Evolutionary conservation across 2,797 vertebrate genomes (phyloP).

Genomic region (Hozukius guyotensis): DNA sequence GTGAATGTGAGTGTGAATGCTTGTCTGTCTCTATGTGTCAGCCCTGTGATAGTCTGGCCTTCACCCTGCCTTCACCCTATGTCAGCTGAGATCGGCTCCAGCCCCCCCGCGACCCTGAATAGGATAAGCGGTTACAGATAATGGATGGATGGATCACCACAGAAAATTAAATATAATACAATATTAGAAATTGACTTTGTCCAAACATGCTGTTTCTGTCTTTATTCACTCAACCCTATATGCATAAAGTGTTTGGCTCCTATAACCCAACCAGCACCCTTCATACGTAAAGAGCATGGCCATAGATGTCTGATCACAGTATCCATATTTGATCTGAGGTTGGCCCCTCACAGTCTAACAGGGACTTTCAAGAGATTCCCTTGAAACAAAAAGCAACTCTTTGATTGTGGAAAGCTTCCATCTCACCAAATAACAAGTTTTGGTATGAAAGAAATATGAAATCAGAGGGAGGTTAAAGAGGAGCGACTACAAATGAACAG

Average conservation of each 20-base stretch:
- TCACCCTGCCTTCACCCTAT: too few relatives aligned
- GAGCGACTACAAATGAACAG: conserved; percentile 29
- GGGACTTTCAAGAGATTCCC: conserved; percentile 10
- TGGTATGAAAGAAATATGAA: conserved; percentile 36
- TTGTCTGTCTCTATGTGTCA: too few relatives aligned
- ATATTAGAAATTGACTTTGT: not conserved
- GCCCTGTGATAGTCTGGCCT: too few relatives aligned
- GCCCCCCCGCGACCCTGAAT: too few relatives aligned
- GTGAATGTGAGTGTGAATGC: too few relatives aligned
- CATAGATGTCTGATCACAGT: not conserved
- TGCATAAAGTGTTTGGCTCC: not conserved
- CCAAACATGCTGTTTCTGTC: not conserved
- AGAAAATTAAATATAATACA: not conserved
- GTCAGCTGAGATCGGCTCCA: too few relatives aligned
- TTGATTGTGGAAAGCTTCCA: conserved; percentile 19
- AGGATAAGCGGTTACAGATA: too few relatives aligned
- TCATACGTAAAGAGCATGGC: not conserved
- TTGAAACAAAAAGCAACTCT: not conserved
- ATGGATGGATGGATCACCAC: too few relatives aligned
- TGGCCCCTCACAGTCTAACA: not conserved
- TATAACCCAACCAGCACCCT: not conserved
- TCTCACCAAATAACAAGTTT: conserved; percentile 21
- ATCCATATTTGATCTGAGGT: conserved; percentile 7
- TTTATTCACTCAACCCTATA: not conserved
- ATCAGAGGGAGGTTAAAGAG: conserved; percentile 51